Base-by-base conservation (phyloP, 2,888 invertebrate species). In the Papilio gigon region DNA sequence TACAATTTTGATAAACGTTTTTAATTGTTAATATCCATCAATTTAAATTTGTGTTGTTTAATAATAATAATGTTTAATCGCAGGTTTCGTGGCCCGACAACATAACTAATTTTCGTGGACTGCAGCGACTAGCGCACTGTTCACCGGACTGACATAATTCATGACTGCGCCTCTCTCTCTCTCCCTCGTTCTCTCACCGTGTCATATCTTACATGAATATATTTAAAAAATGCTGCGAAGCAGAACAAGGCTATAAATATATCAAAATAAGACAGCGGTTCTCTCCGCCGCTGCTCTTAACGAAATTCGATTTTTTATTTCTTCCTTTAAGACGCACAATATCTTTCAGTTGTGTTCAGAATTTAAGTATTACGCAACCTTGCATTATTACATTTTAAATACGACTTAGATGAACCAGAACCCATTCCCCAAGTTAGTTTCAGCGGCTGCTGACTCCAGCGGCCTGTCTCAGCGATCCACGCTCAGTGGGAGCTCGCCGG, bases 81-180 rank as follows among this genome's bases (percentile, higher is more conserved):
- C 70, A 22, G 6, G 37, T 70, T 66, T 63, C 25, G 8, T 70
- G 40, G 73, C 74, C 72, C 20, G 69, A 65, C 53, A 40, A 72
- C 61, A 67, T 72, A 67, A 73, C 71, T 73, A 74, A 71, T 73
- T 71, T 73, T 71, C 73, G 71, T 68, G 44, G 59, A 58, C 63
- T 30, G 35, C 65, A 56, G 64, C 50, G 68, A 66, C 66, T 65
- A 37, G 59, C 33, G 59, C 66, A 63, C 66, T 61, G 71, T 70
- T 71, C 66, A 61, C 70, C 65, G 64, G 70, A 68, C 63, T 71
- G 72, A 71, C 72, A 70, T 75, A 72, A 74, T 72, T 66, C 71
- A 73, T 72, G 64, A 65, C 61, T 56, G 59, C 64, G 63, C 68
- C 22, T n/a, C 22, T 22, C 22, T 11, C 17, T 17, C 17, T 17